Conservation (phyloP, 2,113 vertebrate species). For the Bucco capensis region DNA sequence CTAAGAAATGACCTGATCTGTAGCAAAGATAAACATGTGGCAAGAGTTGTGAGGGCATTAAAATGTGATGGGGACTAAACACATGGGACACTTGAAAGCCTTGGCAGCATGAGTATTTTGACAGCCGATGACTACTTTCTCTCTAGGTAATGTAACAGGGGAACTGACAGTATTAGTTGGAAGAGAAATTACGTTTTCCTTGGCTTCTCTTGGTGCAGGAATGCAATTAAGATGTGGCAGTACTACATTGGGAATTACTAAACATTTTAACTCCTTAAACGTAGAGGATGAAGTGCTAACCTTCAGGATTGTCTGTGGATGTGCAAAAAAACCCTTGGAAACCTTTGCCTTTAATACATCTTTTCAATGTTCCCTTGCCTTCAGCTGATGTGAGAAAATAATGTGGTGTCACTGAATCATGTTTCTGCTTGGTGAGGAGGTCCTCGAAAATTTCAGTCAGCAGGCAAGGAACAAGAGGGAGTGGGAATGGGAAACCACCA, state of each 20-base stretch:
- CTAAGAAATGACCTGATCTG: not conserved
- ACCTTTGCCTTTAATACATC: not conserved
- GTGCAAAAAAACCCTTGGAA: not conserved
- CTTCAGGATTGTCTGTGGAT: not conserved
- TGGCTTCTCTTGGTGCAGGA: not conserved
- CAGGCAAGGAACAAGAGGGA: not conserved
- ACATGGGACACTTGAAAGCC: not conserved
- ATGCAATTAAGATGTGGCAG: not conserved
- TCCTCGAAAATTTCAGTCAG: not conserved
- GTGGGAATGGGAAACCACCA: not conserved
- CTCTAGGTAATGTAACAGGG: not conserved
- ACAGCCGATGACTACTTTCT: not conserved
- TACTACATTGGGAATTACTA: not conserved
- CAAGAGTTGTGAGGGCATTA: not conserved
- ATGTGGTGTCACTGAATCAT: not conserved
- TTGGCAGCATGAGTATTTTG: not conserved
- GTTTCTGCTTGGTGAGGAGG: not conserved
- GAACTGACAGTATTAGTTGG: not conserved
- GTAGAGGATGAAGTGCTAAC: not conserved
- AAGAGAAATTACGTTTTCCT: constrained; percentile 3
- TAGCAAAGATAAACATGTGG: not conserved
- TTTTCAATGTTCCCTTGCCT: not conserved
- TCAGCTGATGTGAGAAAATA: not conserved
- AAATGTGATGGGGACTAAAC: not conserved
- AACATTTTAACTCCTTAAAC: not conserved